Conservation (phyloP, 2,797 vertebrate species). For the Onychomys torridus region DNA sequence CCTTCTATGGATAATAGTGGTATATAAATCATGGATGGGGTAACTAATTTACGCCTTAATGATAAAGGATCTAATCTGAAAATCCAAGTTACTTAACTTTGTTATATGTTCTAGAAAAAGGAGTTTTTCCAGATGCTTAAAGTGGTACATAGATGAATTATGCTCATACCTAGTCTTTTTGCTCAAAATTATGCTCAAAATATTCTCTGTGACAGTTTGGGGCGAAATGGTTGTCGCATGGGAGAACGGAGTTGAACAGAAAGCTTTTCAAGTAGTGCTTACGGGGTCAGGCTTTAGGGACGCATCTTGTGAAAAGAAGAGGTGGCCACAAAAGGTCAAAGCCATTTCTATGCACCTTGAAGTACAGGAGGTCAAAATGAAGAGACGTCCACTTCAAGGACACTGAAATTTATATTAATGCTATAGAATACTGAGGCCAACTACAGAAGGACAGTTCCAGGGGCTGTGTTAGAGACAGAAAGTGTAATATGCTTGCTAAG, state of each 20-base stretch:
- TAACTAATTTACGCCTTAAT: conserved; percentile 49
- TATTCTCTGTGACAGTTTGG: conserved; percentile 67
- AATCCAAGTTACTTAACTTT: conserved; percentile 61
- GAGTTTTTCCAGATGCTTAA: background rate
- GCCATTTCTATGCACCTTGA: conserved; percentile 54
- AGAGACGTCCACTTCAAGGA: conserved; percentile 64
- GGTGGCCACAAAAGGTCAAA: conserved; percentile 60
- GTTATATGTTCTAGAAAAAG: conserved; percentile 49
- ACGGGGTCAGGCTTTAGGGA: background rate
- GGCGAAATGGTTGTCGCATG: conserved; percentile 41
- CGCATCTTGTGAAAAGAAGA: conserved; percentile 38
- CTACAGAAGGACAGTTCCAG: background rate
- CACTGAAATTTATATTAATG: conserved; percentile 46
- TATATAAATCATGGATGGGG: conserved; percentile 64
- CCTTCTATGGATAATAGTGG: conserved; percentile 42
- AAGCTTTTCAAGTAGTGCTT: conserved; percentile 61
- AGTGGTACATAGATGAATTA: conserved; percentile 27
- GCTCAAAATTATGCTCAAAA: no score
- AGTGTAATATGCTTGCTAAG: background rate
- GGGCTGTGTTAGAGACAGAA: background rate
- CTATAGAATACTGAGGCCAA: conserved; percentile 43
- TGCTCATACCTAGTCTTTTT: conserved; percentile 56
- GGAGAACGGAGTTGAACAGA: conserved; percentile 47
- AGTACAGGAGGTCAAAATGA: conserved; percentile 33
- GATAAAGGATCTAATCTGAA: conserved; percentile 50